Conservation (phyloP, 1,140 invertebrate species). For the Goniozus legneri region DNA sequence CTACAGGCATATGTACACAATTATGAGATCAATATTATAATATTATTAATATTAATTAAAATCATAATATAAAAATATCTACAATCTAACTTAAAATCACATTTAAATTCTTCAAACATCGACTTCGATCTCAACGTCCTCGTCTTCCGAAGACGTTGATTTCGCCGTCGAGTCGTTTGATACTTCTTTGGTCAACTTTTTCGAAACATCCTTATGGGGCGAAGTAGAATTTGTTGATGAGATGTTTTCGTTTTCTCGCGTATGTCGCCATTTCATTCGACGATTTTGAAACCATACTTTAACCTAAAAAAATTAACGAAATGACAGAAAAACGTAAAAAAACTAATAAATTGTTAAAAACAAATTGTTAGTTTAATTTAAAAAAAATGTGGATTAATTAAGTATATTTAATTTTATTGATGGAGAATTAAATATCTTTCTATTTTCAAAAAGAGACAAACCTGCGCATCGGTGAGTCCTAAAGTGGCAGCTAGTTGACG, state of each 20-base stretch:
- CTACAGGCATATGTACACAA: too few species aligned
- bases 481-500: constrained; percentile 86
- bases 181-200: constrained; percentile 30
- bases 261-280: constrained; percentile 89
- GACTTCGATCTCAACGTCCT: constrained; percentile 51
- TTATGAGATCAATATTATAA: neutral
- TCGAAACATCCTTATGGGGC: constrained; percentile 23
- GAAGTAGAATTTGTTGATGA: constrained; percentile 17
- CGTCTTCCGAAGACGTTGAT: constrained; percentile 29
- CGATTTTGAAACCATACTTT: constrained; percentile 95
- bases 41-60: neutral
- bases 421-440: neutral
- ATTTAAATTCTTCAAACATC: constrained; percentile 25
- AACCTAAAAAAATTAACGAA: constrained; percentile 58
- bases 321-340: constrained; percentile 2
- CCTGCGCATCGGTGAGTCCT: constrained; percentile 85
- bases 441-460: constrained; percentile 22
- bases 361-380: neutral
- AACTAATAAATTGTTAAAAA: constrained; percentile 7
- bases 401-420: constrained; percentile 3
- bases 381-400: too few species aligned
- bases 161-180: constrained; percentile 23
- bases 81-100: neutral
- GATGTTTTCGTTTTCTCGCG: constrained; percentile 62
- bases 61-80: neutral